Evolutionary conservation across 2,113 vertebrate species (phyloP), one percentile per base, ranked within the genome.

Genomic region (Passer montanus): DNA sequence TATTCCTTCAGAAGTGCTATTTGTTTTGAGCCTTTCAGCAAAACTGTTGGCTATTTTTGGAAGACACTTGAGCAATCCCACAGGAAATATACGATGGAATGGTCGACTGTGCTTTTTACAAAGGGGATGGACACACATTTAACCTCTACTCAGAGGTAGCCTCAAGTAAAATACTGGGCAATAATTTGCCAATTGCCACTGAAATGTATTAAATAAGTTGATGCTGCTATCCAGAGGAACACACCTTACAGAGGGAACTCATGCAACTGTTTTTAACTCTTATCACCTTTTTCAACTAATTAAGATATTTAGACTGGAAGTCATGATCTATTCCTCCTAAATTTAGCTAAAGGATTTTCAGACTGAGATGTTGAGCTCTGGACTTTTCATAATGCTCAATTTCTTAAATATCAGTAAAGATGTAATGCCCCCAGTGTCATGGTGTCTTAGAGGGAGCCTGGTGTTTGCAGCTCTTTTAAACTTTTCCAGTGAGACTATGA

Each of bases 21-120:
- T 95, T 95, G 80, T 81, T 92, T 96, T 93, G 28, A 78, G 77
- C 88, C 49, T 95, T 94, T 92, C 76, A 66, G 69, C 49, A 90
- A 93, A 95, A 72, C 60, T 60, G 4, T 75, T 60, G 79, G 68
- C 88, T 94, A 64, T 93, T 93, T 90, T 94, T 94, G 69, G 86
- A 92, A 92, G 69, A 53, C 10, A 4, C 30, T 93, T 87, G 77
- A 79, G 56, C 46, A 33, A 0, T 74, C 91, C 37, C 7, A 1
- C 56, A 80, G 94, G 88, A 95, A 95, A 88, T 76, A 84, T 9
- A 56, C 10, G 41, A 17, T 74, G 84, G 76, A 86, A 50, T 89
- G 52, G 44, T 83, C 26, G 23, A 50, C 28, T 82, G 4, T 81
- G 28, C 64, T 84, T 35, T 94, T 84, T 73, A 74, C 41, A 46